A percentile compares a stretch with the other conserved stretches of the same genome.
Evolutionary conservation across 2,113 vertebrate genomes (phyloP).

Genomic region (Scolopax mira): DNA sequence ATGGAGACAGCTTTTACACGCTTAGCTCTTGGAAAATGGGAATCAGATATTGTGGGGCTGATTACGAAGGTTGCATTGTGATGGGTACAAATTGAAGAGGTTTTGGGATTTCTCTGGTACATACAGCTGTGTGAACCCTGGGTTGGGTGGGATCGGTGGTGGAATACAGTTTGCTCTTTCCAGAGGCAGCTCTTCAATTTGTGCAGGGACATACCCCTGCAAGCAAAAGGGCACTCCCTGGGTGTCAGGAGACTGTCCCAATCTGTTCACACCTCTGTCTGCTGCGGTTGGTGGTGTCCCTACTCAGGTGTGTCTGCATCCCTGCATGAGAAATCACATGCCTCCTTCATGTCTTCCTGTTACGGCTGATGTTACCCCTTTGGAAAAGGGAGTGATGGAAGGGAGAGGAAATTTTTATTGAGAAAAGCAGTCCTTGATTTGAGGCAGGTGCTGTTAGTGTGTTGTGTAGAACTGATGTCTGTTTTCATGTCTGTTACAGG

Average conservation of each 20-base stretch:
- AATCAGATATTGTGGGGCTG: neutral
- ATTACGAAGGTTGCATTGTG: neutral
- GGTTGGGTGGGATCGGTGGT: neutral
- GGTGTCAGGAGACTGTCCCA: neutral
- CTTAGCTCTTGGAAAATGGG: neutral
- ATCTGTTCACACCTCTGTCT: neutral
- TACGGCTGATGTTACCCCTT: neutral
- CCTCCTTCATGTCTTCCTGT: neutral
- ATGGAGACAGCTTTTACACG: neutral
- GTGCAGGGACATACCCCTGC: neutral
- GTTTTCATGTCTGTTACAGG: neutral
- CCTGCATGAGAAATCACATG: neutral
- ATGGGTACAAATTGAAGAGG: neutral
- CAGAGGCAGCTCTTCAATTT: neutral
- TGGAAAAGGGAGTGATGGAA: neutral
- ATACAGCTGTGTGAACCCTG: neutral
- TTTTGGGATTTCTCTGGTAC: neutral
- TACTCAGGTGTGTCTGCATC: rapidly evolving
- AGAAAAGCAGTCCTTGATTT: neutral
- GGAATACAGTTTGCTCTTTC: neutral
- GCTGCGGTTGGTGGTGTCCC: neutral
- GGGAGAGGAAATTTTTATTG: neutral
- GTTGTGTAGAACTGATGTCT: neutral
- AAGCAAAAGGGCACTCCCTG: neutral
- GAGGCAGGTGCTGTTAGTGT: neutral